A percentile compares a stretch with the other conserved stretches of the same genome.
phyloP scores from a whole-genome alignment of 1,140 invertebrate species.

The Amyelois transitella region DNA sequence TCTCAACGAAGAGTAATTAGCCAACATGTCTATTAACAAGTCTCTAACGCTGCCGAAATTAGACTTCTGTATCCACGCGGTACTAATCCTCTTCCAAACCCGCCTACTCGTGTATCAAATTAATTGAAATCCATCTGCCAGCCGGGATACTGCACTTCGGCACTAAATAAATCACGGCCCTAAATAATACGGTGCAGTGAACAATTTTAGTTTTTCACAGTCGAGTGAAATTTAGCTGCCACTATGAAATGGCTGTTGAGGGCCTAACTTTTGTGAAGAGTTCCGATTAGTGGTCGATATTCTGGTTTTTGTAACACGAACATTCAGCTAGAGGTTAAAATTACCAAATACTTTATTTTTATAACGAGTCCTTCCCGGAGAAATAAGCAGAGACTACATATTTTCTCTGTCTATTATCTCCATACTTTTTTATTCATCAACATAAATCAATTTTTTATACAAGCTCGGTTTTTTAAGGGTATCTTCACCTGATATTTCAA shows the following conservation, averaged over 20 bases:
- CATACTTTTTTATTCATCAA: too few relatives aligned
- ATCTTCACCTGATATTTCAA: too few relatives aligned
- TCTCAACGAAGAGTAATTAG: conserved; percentile 2
- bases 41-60: not conserved
- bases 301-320: not conserved
- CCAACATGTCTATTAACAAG: not conserved
- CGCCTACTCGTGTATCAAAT: conserved; percentile 7
- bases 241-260: not conserved
- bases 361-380: too few relatives aligned
- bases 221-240: not conserved
- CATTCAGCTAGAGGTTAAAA: not conserved
- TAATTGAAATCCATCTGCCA: conserved; percentile 25
- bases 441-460: too few relatives aligned
- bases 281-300: not conserved
- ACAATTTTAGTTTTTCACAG: not conserved
- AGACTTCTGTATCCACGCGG: not conserved
- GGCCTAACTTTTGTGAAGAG: not conserved
- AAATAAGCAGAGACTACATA: too few relatives aligned
- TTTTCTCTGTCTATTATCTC: too few relatives aligned
- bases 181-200: not conserved
- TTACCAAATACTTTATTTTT: too few relatives aligned
- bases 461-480: too few relatives aligned
- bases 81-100: conserved; percentile 12
- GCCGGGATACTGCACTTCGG: not conserved
- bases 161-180: not conserved